Percentiles rank a stretch among this genome's conserved stretches.
phyloP scores from a whole-genome alignment of 2,113 vertebrate species.

The Cebus imitator region DNA sequence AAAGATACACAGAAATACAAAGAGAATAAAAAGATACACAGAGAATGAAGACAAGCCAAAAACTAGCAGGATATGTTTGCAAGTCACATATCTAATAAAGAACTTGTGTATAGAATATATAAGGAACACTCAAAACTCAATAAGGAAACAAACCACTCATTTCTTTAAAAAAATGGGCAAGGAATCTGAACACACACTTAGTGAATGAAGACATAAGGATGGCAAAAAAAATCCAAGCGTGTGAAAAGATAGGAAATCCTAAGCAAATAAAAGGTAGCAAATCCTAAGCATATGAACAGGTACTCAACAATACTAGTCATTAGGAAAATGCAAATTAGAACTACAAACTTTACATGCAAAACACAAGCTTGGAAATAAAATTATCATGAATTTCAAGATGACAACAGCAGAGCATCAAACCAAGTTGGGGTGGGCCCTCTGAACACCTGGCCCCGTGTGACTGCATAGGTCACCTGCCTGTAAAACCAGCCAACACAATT shows the following conservation, averaged over 20 bases:
- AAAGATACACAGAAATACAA: not conserved
- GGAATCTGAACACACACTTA: not conserved
- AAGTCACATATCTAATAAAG: not conserved
- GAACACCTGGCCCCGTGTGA: accelerated
- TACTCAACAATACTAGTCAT: not conserved
- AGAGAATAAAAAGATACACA: not conserved
- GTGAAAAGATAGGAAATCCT: not conserved
- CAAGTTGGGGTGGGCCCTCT: not conserved
- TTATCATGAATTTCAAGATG: not conserved
- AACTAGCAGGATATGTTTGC: not conserved
- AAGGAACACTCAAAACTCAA: not conserved
- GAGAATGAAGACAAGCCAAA: not conserved
- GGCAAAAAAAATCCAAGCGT: not conserved
- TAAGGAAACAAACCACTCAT: not conserved
- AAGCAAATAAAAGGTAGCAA: no score
- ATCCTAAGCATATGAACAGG: not conserved
- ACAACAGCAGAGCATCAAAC: not conserved
- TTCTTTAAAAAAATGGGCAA: not conserved
- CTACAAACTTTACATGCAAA: not conserved
- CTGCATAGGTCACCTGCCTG: accelerated
- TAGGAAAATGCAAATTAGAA: not conserved
- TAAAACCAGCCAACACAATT: not conserved
- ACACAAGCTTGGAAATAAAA: not conserved
- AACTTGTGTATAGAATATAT: not conserved
- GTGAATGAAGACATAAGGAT: not conserved